Evolutionary conservation across 2,888 invertebrate species (phyloP), one percentile per base, ranked within the genome.

Genomic region (Autographa pulchrina): DNA sequence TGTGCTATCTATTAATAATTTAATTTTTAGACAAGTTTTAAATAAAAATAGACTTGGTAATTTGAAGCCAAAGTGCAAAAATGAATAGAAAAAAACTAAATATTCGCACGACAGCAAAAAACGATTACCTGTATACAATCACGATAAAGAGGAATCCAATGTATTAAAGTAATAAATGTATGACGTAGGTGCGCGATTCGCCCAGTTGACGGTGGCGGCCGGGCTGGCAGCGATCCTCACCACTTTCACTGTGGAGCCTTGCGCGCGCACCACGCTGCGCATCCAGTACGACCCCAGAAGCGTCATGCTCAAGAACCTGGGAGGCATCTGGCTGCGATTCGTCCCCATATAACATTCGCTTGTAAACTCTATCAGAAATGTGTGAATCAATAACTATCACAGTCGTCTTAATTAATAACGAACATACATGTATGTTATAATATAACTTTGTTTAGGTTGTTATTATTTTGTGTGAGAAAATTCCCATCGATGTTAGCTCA

Each of bases 281-380:
- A 94, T 96, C 70, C 85, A 92, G 38, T 96, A 95, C 81, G 96
- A 96, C 68, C 89, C 96, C 1, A 86, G 96, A 65, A 96, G 96
- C 73, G 93, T 96, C 31, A 93, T 96, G 92, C 89, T 96, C 16
- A 96, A 95, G 85, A 96, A 95, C 82, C 93, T 93, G 85, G 96
- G 95, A 60, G 92, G 95, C 67, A 95, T 96, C 77, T 95, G 92
- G 92, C 89, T 96, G 54, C 89, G 88, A 76, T 94, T 96, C 83
- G 87, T 82, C 72, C 83, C 84, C 56, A 77, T 84, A 38, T 76
- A 85, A 74, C 48, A 70, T 56, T 75, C 71, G 64, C 64, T 72
- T 70, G 72, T 35, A 13, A 56, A 56, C 18, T 54, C 11, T 20
- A 56, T 25, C 25, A 56, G 25, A 13, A 20, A 56, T 2, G 54